Conservation (phyloP, 2,797 vertebrate species). For the Decapterus maruadsi region DNA sequence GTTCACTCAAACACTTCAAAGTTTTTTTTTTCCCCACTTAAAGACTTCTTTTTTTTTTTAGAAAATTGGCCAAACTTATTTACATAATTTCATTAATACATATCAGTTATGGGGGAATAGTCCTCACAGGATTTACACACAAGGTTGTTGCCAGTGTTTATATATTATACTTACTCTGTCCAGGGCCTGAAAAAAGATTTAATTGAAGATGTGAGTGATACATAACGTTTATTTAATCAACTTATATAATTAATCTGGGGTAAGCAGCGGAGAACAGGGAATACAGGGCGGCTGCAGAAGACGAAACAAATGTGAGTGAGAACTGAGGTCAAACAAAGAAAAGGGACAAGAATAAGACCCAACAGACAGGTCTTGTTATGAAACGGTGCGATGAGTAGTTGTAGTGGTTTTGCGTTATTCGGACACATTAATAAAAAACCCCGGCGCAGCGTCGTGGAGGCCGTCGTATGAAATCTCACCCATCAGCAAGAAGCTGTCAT, state of each 20-base stretch:
- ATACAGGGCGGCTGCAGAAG: neutral
- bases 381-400: neutral
- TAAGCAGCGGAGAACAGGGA: neutral
- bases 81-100: neutral
- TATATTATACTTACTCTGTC: too few species aligned
- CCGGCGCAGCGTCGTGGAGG: neutral
- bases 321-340: neutral
- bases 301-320: too few species aligned
- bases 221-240: neutral
- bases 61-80: constrained; percentile 2
- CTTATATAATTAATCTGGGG: neutral
- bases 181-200: too few species aligned
- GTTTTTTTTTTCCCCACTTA: constrained; percentile 8
- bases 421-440: neutral
- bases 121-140: neutral
- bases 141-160: neutral
- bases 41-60: constrained; percentile 2
- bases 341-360: neutral
- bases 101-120: neutral
- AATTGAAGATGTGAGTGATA: neutral
- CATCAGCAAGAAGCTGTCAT: constrained; percentile 1
- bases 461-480: neutral
- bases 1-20: constrained; percentile 28
- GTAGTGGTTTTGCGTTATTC: neutral
- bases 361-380: too few species aligned